Conservation (phyloP, 2,113 vertebrate genomes). For the Egretta garzetta region DNA sequence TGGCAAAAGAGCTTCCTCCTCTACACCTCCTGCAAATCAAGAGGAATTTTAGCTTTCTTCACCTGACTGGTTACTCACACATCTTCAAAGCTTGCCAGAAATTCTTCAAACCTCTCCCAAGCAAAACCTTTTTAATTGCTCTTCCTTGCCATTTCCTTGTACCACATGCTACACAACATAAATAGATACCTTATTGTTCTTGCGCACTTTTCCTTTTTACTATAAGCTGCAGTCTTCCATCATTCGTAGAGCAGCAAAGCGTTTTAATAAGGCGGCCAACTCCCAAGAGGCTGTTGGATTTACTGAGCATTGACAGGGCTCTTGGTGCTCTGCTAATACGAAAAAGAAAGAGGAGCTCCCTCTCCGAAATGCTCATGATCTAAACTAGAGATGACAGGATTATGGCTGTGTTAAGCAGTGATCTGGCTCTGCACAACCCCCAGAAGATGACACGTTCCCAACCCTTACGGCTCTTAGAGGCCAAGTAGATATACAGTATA, state of each 20-base stretch:
- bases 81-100: not conserved
- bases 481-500: not conserved
- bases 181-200: not conserved
- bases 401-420: not conserved
- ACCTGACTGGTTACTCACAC: not conserved
- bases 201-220: not conserved
- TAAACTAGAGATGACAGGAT: slow-evolving; percentile 24
- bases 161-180: not conserved
- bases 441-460: slow-evolving; percentile 23
- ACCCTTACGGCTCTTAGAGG: not conserved
- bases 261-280: not conserved
- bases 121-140: not conserved
- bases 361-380: not conserved
- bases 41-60: not conserved
- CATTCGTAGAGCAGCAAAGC: not conserved
- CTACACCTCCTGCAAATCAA: not conserved
- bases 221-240: not conserved
- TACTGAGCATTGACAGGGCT: slow-evolving; percentile 24
- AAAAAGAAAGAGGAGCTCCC: not conserved
- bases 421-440: not conserved
- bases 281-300: not conserved
- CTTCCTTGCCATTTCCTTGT: not conserved
- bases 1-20: not conserved
- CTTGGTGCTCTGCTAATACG: not conserved
- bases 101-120: not conserved